Base-by-base conservation (phyloP, 2,888 invertebrate genomes). In the Dioctria linearis region DNA sequence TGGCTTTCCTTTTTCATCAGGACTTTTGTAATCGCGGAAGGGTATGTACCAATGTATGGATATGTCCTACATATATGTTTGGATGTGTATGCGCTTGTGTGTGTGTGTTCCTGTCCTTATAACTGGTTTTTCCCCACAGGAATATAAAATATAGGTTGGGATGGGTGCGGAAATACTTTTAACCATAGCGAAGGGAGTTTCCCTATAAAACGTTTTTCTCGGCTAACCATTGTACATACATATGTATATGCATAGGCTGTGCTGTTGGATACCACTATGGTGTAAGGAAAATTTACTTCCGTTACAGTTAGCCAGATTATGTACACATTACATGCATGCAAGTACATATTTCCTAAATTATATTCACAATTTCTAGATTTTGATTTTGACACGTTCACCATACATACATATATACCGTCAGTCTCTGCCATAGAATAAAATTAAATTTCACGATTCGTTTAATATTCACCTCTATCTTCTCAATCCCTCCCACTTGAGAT, bases 1-100 rank as follows among this genome's bases (percentile, higher is more conserved):
- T 46, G 57, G 54, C 69, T 79, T 69, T 79, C 46, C 57, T 67
- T 78, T 78, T 66, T 51, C 78, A 76, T 46, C 76, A 76, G 61
- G 63, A 76, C 13, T 63, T 73, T 76, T 76, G 61, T 63, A 76
- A 76, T 61, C 46, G 54, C 25, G 25, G 25, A 25, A 25, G 25
- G 25, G 25, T 25, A 25, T 25, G 25, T 25, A 25, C 25, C 25
- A 25, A 25, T 25, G 2, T 25, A 25, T 25, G 25, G 1, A 25
- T 25, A 25, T 25, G 25, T 25, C 25, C 25, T 25, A 25, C 25
- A 25, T 25, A 25, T 2, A 25, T 25, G 2, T 25, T 25, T 25
- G 25, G 0, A 2, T 25, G 25, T 25, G 25, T 25, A 25, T 25
- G 49, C 37, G 37, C 2, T 4, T 11, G 6, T 54, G 54, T 54